Evolutionary conservation across 2,888 invertebrate genomes (phyloP).

Genomic region (Pristionchus exspectatus): DNA sequence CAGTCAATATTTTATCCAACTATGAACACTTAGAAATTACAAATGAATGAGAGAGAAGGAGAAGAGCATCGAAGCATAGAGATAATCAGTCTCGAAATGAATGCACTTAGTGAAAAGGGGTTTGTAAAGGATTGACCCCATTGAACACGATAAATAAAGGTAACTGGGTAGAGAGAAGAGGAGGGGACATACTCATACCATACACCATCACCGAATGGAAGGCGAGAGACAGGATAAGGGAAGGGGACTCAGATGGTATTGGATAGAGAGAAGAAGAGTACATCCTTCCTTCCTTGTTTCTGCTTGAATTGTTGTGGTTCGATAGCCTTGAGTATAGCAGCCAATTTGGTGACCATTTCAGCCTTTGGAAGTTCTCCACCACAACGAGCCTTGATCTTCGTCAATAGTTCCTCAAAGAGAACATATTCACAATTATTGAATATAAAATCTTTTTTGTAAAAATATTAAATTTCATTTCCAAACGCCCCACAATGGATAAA

Average conservation of each 20-base stretch:
- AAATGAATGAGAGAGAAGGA: neutral
- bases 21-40: neutral
- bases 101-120: neutral
- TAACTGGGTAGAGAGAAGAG: neutral
- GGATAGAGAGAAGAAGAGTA: constrained; percentile 72
- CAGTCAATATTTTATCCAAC: neutral
- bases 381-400: constrained; percentile 69
- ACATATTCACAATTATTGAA: too few relatives aligned
- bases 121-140: constrained; percentile 23
- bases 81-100: neutral
- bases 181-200: neutral
- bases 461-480: too few relatives aligned
- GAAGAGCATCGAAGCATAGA: neutral
- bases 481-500: too few relatives aligned
- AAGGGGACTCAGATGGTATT: constrained; percentile 48
- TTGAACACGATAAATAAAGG: neutral
- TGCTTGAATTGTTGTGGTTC: constrained; percentile 76
- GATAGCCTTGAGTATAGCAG: constrained; percentile 74
- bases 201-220: neutral
- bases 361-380: constrained; percentile 68
- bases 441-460: too few relatives aligned
- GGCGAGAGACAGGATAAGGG: neutral
- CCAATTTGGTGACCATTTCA: constrained; percentile 73
- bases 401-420: constrained; percentile 61
- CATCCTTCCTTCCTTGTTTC: constrained; percentile 74